Evolutionary conservation across 2,797 vertebrate species (phyloP), one percentile per base, ranked within the genome.

Genomic region (Anabacerthia variegaticeps): DNA sequence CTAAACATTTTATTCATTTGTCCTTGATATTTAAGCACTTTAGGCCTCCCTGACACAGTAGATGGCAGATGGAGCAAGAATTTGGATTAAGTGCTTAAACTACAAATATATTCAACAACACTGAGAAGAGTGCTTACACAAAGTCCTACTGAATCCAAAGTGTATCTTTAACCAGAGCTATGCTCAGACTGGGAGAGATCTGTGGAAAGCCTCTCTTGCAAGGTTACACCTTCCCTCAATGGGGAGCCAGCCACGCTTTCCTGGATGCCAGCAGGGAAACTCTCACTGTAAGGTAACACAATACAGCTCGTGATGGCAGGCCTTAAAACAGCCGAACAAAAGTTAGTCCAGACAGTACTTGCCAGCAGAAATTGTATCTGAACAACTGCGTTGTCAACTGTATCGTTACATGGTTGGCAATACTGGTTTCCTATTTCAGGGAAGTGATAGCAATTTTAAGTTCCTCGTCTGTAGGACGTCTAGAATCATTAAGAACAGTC

Each of bases 401-500:
- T 44, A 84, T 62, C 28, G 0, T 69, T 88, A 22, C 17, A n/a
- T 0, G 8, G 46, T 55, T 92, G 92, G 69, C 85, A 94, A 36
- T 66, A 59, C 32, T 0, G 1, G 82, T n/a, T 93, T 92, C 92
- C 82, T n/a, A 26, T 88, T 93, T 86, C 73, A 59, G 56, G 65
- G 71, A n/a, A 84, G 51, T 20, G 54, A 10, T 78, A 91, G 80
- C 82, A 85, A 41, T 94, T 96, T 95, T 55, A 66, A 93, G 74
- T 89, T 86, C 32, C 44, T 78, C 0, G 37, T 88, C 90, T 94
- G 88, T 85, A 56, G 73, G 79, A 75, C 94, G 93, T 83, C 92
- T 91, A 46, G 81, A 93, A 75, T 78, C 91, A 93, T 95, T 91
- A 93, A 75, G 92, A 92, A 81, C 82, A 92, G 85, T 62, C 73